Percentiles rank a stretch among this genome's conserved stretches.
These are phyloP conservation scores for Lichenostomus cassidix DNA, from an alignment of 2,113 vertebrate genomes.

Conservation along the genomic window DNA sequence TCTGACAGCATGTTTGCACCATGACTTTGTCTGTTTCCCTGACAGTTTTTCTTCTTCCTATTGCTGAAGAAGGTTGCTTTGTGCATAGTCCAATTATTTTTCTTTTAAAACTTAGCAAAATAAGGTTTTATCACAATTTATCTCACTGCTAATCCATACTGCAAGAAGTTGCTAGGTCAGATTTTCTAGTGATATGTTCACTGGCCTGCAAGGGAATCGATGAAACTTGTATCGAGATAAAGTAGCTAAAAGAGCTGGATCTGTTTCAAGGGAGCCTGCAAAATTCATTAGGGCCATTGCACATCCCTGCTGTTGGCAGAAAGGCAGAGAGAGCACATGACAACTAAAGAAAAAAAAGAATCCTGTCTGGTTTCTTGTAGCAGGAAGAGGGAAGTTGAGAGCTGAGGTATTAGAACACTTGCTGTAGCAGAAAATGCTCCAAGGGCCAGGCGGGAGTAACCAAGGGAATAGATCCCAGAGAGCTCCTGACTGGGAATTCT, in stretches of 20 bases:
- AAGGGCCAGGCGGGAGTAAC: not conserved
- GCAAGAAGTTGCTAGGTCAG: not conserved
- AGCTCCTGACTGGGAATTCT: not conserved
- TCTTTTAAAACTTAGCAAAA: not conserved
- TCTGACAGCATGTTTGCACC: not conserved
- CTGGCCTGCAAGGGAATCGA: not conserved
- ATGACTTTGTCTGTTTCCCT: not conserved
- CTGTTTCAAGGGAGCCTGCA: not conserved
- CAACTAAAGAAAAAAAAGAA: not conserved
- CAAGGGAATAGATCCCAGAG: not conserved
- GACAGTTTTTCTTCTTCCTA: not conserved
- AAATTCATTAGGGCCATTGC: not conserved
- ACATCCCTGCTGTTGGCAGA: not conserved
- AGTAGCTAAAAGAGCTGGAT: not conserved
- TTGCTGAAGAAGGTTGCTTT: not conserved
- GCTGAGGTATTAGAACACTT: not conserved
- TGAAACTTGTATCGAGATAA: not conserved
- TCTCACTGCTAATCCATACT: not conserved
- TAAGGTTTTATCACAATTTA: not conserved
- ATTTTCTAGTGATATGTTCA: not conserved
- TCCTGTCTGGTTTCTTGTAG: not conserved
- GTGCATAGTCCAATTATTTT: not conserved
- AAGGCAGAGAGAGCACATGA: not conserved
- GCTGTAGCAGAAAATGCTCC: not conserved
- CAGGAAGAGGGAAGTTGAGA: not conserved